These are phyloP conservation scores for Plestiodon gilberti DNA, from an alignment of 2,113 vertebrate genomes.

Conservation along the genomic window DNA sequence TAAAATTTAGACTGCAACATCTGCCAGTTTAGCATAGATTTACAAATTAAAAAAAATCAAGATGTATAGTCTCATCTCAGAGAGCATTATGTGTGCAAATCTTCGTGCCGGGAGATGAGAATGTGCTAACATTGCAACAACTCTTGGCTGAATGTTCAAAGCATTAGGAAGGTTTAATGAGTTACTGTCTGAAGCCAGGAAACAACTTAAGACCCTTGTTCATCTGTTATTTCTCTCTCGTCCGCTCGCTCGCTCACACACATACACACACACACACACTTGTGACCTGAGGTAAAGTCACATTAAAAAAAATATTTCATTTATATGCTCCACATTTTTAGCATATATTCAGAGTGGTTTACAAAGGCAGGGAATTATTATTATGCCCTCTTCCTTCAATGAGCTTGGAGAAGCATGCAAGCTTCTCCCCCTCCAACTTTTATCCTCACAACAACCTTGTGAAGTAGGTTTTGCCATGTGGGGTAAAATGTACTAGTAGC, in stretches of 20 bases:
- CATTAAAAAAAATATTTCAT: constrained; percentile 1
- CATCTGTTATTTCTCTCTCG: constrained; percentile 7
- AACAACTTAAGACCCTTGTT: constrained; percentile 47
- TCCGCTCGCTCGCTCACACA: not conserved
- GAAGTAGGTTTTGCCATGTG: too few species aligned
- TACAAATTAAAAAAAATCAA: constrained; percentile 67
- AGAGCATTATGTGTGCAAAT: constrained; percentile 73
- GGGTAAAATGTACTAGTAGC: too few species aligned
- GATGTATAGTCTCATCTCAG: constrained; percentile 70
- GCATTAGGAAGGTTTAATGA: constrained; percentile 65
- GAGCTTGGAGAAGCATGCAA: too few species aligned
- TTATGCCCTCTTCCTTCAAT: too few species aligned
- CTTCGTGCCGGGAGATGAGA: constrained; percentile 61
- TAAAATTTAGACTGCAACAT: constrained; percentile 71
- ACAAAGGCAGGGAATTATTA: too few species aligned
- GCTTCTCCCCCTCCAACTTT: too few species aligned
- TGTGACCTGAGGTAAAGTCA: not conserved
- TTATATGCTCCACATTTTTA: constrained; percentile 37
- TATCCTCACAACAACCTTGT: too few species aligned
- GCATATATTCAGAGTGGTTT: too few species aligned
- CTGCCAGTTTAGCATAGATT: constrained; percentile 75
- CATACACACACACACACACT: not conserved
- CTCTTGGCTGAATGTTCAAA: constrained; percentile 52
- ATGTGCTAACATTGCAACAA: constrained; percentile 61
- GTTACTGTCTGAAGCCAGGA: constrained; percentile 60